Evolutionary conservation across 2,797 vertebrate genomes (phyloP).

Genomic region (Microcaecilia unicolor): DNA sequence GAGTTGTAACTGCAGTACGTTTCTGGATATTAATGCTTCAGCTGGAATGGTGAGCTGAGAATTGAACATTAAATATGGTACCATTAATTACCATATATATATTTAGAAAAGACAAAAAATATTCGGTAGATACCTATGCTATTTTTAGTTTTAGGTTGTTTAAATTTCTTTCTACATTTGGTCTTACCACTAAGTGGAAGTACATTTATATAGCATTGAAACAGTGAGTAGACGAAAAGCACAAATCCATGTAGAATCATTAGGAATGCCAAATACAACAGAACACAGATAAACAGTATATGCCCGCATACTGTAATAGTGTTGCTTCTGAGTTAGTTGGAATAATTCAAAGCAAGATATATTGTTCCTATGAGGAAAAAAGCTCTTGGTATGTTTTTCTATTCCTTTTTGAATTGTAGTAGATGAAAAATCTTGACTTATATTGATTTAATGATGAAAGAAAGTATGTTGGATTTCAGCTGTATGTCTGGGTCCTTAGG

Average conservation of each 20-base stretch:
- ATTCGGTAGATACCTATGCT: too few relatives aligned
- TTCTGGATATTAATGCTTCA: background rate
- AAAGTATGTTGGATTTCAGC: too few relatives aligned
- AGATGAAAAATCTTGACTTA: too few relatives aligned
- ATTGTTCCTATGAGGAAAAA: constrained; percentile 12
- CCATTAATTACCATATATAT: too few relatives aligned
- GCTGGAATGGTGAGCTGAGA: background rate
- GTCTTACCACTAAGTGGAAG: constrained; percentile 5
- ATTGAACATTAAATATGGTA: background rate
- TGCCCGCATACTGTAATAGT: constrained; percentile 8
- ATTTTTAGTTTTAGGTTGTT: too few relatives aligned
- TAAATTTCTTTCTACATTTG: too few relatives aligned
- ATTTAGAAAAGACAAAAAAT: too few relatives aligned
- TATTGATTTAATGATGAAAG: too few relatives aligned
- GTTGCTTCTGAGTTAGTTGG: constrained; percentile 17
- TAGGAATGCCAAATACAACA: constrained; percentile 10
- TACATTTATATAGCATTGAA: constrained; percentile 5
- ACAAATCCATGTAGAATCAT: constrained; percentile 12
- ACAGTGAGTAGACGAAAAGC: background rate
- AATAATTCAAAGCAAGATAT: constrained; percentile 19
- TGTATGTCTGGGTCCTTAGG: constrained; percentile 21
- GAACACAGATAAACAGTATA: background rate
- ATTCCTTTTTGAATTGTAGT: constrained; percentile 14
- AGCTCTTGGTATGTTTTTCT: constrained; percentile 21
- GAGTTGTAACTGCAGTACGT: background rate